Percentiles rank a stretch among this genome's conserved stretches.
These are phyloP conservation scores for Drosophila prolongata DNA, from an alignment of 2,888 invertebrate species.

Conservation along the genomic window DNA sequence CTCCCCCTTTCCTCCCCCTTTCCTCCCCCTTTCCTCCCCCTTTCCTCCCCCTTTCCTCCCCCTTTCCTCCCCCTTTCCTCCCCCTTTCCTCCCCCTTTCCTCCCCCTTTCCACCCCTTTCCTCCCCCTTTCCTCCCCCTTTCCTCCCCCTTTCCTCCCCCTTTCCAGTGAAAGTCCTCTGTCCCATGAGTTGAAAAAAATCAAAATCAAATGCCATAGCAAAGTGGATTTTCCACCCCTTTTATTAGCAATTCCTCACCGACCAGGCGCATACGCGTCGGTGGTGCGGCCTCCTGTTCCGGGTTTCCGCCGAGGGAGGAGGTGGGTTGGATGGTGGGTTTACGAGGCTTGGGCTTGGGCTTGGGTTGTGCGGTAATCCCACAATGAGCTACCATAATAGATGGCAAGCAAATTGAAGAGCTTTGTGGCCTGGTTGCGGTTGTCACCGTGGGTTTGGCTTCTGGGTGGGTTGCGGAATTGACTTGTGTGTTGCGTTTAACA, in stretches of 20 bases:
- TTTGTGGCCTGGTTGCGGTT: conserved; percentile 72
- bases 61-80: neutral
- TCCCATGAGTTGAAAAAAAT: conserved; percentile 62
- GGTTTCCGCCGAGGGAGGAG: conserved; percentile 4
- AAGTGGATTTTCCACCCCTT: conserved; percentile 83
- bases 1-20: neutral
- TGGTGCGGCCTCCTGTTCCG: conserved; percentile 35
- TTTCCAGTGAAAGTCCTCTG: conserved; percentile 12
- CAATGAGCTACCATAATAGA: conserved; percentile 82
- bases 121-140: conserved; percentile 5
- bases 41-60: neutral
- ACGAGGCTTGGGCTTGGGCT: conserved; percentile 11
- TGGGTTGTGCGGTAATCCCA: conserved; percentile 71
- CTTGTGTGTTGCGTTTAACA: conserved; percentile 82
- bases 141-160: neutral
- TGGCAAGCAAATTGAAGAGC: conserved; percentile 82
- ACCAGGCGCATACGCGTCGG: conserved; percentile 42
- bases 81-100: neutral
- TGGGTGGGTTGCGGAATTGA: conserved; percentile 69
- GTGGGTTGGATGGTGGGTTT: conserved; percentile 16
- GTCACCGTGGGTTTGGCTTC: conserved; percentile 41
- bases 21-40: neutral
- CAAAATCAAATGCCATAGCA: conserved; percentile 82
- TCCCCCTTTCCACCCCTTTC: neutral
- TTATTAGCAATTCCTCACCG: conserved; percentile 74